These are phyloP conservation scores for Drosophila fungiperda DNA, from an alignment of 2,888 invertebrate genomes.

Conservation along the genomic window DNA sequence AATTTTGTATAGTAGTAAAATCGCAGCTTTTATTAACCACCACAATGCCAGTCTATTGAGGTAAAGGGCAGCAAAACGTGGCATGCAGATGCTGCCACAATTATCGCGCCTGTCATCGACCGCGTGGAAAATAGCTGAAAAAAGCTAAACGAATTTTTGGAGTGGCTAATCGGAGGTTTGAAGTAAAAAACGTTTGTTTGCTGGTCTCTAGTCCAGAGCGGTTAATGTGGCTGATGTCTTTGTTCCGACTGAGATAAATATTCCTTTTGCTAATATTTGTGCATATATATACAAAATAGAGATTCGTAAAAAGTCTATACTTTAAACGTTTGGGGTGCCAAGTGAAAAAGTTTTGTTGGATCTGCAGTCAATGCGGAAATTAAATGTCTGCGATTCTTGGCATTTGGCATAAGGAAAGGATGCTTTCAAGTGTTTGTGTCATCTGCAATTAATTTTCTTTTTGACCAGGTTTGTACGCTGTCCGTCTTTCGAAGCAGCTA, in stretches of 20 bases:
- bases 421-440: constrained; percentile 73
- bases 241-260: constrained; percentile 39
- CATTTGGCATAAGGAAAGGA: constrained; percentile 51
- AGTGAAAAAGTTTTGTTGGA: constrained; percentile 48
- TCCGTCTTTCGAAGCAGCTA: constrained; percentile 20
- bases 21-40: constrained; percentile 74
- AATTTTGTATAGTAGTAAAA: constrained; percentile 69
- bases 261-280: constrained; percentile 34
- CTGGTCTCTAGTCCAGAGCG: not conserved
- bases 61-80: not conserved
- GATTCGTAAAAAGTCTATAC: not conserved
- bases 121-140: constrained; percentile 26
- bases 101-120: constrained; percentile 62
- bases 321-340: not conserved
- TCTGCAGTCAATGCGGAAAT: constrained; percentile 61
- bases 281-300: constrained; percentile 32
- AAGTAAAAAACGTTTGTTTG: not conserved
- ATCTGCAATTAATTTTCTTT: constrained; percentile 74
- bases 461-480: constrained; percentile 62
- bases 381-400: constrained; percentile 68
- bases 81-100: constrained; percentile 21
- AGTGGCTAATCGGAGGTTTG: constrained; percentile 33
- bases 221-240: constrained; percentile 8
- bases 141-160: constrained; percentile 34
- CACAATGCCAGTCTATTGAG: constrained; percentile 63